Evolutionary conservation across 2,797 vertebrate genomes (phyloP).

Genomic region (Alauda arvensis): DNA sequence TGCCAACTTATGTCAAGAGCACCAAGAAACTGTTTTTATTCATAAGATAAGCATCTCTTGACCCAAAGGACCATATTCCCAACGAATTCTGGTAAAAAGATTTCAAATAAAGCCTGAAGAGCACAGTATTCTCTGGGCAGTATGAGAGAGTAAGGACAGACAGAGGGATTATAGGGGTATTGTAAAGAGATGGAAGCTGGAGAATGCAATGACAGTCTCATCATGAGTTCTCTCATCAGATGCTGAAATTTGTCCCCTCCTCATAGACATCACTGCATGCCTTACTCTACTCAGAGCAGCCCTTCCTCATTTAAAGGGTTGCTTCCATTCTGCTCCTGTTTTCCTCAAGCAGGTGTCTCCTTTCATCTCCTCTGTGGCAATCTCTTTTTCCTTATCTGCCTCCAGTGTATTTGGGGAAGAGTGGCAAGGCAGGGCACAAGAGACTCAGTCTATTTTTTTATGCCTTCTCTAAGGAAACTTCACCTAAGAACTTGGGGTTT

Average conservation of each 20-base stretch:
- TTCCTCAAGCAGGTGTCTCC: not conserved
- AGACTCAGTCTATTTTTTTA: not conserved
- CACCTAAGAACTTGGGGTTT: not conserved
- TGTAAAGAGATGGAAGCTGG: not conserved
- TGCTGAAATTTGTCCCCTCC: not conserved
- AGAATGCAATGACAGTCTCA: not conserved
- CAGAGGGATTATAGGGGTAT: rapidly evolving
- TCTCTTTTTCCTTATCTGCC: not conserved
- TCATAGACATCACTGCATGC: not conserved
- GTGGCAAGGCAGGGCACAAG: not conserved
- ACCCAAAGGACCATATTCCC: not conserved
- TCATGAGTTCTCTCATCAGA: not conserved
- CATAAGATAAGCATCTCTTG: not conserved
- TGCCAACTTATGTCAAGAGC: not conserved
- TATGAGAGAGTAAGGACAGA: not conserved
- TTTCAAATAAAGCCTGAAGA: not conserved
- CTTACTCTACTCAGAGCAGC: not conserved
- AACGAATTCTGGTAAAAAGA: not conserved
- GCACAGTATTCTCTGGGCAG: not conserved
- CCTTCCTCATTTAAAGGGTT: not conserved
- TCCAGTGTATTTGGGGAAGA: not conserved
- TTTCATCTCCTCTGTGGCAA: not conserved
- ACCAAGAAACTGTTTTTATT: not conserved
- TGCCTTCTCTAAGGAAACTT: not conserved
- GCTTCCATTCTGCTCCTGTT: not conserved